phyloP scores from a whole-genome alignment of 1,140 invertebrate species.

The Reticulitermes speratus region DNA sequence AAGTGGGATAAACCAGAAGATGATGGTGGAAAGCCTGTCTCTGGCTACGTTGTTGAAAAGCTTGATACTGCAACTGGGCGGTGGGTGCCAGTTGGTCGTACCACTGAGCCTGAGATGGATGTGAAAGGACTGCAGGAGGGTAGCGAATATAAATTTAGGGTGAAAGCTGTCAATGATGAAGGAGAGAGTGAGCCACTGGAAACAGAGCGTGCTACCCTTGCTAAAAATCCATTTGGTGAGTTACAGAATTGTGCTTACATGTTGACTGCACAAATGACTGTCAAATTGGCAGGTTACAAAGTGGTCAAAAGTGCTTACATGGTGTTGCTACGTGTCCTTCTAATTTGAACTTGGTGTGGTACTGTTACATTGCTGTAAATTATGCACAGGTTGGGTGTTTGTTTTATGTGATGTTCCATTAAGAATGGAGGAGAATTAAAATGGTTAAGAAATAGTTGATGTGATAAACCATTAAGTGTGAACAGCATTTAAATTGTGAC shows the following conservation, averaged over 20 bases:
- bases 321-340: too few species aligned
- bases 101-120: slow-evolving; percentile 81
- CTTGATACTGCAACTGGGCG: slow-evolving; percentile 90
- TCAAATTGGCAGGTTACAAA: too few species aligned
- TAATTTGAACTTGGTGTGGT: too few species aligned
- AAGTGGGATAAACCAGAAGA: slow-evolving; percentile 98
- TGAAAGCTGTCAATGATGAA: slow-evolving; percentile 97
- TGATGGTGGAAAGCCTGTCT: slow-evolving; percentile 95
- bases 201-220: slow-evolving; percentile 78
- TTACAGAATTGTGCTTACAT: not conserved
- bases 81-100: slow-evolving; percentile 87
- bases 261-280: too few species aligned
- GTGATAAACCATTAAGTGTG: too few species aligned
- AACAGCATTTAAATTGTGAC: too few species aligned
- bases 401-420: too few species aligned
- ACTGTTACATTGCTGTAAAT: too few species aligned
- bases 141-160: slow-evolving; percentile 94
- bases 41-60: slow-evolving; percentile 96
- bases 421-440: too few species aligned
- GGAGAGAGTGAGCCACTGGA: slow-evolving; percentile 95
- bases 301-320: too few species aligned
- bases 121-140: slow-evolving; percentile 90
- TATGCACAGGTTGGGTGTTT: too few species aligned
- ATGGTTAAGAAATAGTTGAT: too few species aligned
- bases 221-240: slow-evolving; percentile 93